These are phyloP conservation scores for Montifringilla adamsi DNA, from an alignment of 2,113 vertebrate genomes.

Conservation along the genomic window DNA sequence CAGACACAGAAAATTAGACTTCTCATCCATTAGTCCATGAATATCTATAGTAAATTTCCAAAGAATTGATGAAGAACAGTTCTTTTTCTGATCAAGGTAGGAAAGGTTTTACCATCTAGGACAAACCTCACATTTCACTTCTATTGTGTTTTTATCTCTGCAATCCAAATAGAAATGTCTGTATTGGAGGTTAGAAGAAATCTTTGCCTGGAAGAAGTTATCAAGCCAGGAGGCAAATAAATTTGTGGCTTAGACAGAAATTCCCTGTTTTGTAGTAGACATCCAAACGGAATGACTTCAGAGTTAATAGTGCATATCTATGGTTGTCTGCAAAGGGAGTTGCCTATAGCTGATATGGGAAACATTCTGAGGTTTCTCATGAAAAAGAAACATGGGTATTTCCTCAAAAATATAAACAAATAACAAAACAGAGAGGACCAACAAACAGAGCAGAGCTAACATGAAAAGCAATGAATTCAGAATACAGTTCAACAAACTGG, in stretches of 20 bases:
- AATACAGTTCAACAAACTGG: neutral
- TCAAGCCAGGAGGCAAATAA: neutral
- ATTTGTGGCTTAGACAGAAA: neutral
- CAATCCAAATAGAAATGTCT: neutral
- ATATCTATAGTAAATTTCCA: neutral
- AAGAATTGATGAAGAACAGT: neutral
- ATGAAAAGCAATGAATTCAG: neutral
- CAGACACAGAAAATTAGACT: neutral
- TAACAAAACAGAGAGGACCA: neutral
- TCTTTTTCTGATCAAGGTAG: neutral
- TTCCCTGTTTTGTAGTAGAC: neutral
- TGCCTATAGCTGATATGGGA: neutral
- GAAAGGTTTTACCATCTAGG: neutral
- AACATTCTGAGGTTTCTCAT: neutral
- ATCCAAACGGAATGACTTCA: neutral
- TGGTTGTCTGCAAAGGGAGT: neutral
- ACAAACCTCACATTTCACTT: neutral
- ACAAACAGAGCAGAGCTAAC: neutral
- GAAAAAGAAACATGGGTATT: neutral
- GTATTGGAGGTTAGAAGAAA: neutral
- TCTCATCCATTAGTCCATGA: neutral
- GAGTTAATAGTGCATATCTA: neutral
- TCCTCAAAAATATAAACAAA: neutral
- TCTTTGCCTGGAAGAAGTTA: neutral
- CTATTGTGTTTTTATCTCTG: neutral